Base-by-base conservation (phyloP, 2,888 invertebrate species). In the Entomobrya multifasciata region DNA sequence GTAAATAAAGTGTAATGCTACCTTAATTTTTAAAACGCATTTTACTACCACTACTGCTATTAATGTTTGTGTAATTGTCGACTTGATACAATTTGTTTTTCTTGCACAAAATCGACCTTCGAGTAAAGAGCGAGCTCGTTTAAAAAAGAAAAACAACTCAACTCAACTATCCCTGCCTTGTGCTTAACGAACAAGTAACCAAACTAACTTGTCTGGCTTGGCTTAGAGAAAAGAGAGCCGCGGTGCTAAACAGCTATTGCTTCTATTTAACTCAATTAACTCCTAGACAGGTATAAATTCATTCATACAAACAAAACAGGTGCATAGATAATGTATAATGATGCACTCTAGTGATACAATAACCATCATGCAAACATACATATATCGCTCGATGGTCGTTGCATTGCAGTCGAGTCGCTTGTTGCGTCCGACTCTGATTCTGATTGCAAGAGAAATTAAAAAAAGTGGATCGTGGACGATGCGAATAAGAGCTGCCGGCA, bases 381-480 rank as follows among this genome's bases (percentile, higher is more conserved):
- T 47, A n/a, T n/a, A 15, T 10, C 25, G n/a, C 25, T 57, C 8
- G 22, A 25, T 10, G 47, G 22, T 47, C 4, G n/a, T n/a, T n/a
- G 36, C 8, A 20, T 72, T 13, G 5, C 72, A 47, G 67, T 44
- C 36, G 41, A 8, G 80, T 36, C 65, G n/a, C 62, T 30, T 30
- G 30, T 27, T 30, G 65, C 41, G 20, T 41, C 41, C 17, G 41
- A 65, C 36, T 65, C 41, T 65, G 65, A 65, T 65, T 65, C 41
- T 65, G 65, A 65, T 65, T 65, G 65, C 41, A 65, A 65, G 41
- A 41, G 41, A 65, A 65, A 65, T 65, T 65, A 65, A 65, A 65
- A 70, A 82, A 83, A 83, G 83, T 83, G 62, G 83, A 76, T 83
- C 83, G 83, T 49, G 60, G 41, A 65, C 30, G 65, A 65, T 65